Conservation (phyloP, 2,113 vertebrate genomes). For the Ammospiza nelsoni region DNA sequence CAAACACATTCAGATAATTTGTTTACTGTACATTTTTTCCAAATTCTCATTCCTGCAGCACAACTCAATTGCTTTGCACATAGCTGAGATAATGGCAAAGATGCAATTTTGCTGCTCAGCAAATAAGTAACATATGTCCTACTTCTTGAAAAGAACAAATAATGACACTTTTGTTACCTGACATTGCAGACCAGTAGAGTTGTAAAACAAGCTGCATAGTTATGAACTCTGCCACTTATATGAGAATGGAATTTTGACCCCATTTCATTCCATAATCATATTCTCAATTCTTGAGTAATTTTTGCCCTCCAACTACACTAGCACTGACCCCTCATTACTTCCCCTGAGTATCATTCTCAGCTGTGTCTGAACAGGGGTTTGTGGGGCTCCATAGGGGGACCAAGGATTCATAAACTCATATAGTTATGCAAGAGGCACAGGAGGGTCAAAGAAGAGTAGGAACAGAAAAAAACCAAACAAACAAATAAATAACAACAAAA, state of each 20-base stretch:
- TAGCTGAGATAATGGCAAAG: neutral
- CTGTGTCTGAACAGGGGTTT: neutral
- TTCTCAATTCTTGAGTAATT: neutral
- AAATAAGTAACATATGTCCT: neutral
- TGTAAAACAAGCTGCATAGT: fast-evolving
- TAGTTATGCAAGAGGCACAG: neutral
- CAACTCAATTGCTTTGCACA: neutral
- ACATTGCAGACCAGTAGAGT: neutral
- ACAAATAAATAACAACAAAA: neutral
- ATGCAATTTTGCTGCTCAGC: neutral
- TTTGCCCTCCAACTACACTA: neutral
- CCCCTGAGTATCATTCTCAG: neutral
- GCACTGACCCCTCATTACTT: neutral
- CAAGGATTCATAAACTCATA: neutral
- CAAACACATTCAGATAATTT: neutral
- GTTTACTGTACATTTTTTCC: neutral
- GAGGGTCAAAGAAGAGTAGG: neutral
- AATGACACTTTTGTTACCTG: neutral
- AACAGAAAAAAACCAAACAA: neutral
- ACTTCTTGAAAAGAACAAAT: neutral
- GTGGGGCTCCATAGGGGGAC: fast-evolving
- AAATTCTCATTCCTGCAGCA: neutral
- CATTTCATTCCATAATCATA: neutral
- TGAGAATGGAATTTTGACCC: neutral
- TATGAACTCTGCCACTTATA: neutral